These are phyloP conservation scores for Hypomecis punctinalis DNA, from an alignment of 2,888 invertebrate species.

Conservation along the genomic window DNA sequence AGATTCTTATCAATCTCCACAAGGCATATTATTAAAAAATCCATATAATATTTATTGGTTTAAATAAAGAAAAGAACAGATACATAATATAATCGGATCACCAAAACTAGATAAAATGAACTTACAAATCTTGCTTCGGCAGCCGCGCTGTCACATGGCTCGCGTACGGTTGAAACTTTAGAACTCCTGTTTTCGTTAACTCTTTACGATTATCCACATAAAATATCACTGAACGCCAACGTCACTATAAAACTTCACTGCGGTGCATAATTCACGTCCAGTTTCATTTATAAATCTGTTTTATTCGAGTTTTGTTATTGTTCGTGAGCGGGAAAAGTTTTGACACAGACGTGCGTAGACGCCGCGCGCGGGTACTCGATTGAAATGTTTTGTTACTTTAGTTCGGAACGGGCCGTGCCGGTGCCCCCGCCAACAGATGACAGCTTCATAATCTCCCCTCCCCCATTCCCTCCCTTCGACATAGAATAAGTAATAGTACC, in stretches of 20 bases:
- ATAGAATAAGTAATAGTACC: conserved; percentile 15
- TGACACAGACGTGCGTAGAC: conserved; percentile 48
- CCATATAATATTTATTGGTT: not conserved
- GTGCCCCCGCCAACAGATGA: conserved; percentile 62
- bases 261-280: conserved; percentile 48
- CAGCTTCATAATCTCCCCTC: conserved; percentile 72
- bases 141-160: conserved; percentile 79
- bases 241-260: conserved; percentile 63
- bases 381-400: conserved; percentile 26
- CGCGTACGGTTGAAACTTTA: conserved; percentile 71
- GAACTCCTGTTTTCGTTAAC: conserved; percentile 71
- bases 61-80: not conserved
- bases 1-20: too few relatives aligned
- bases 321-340: conserved; percentile 43
- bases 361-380: conserved; percentile 66
- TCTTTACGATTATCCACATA: conserved; percentile 64
- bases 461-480: conserved; percentile 48
- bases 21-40: conserved; percentile 20
- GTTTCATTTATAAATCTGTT: conserved; percentile 46
- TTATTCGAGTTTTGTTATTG: conserved; percentile 48
- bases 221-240: conserved; percentile 64
- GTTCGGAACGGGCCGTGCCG: conserved; percentile 10
- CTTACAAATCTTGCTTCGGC: conserved; percentile 74
- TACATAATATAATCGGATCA: conserved; percentile 5
- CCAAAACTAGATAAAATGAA: conserved; percentile 50